Conservation (phyloP, 2,888 invertebrate species). For the Aradus depressus region DNA sequence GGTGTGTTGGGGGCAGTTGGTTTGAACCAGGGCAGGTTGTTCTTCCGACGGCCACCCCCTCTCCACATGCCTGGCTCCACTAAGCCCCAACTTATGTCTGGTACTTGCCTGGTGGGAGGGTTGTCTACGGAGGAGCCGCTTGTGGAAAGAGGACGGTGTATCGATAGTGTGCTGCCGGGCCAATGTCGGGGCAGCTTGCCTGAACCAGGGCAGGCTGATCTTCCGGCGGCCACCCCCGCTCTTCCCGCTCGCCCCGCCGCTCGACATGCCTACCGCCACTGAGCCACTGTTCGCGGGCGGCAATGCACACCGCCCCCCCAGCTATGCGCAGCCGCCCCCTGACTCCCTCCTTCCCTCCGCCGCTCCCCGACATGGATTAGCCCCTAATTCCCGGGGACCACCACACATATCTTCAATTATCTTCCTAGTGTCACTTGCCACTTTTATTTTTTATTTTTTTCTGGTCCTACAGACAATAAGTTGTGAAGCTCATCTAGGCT, state of each 20-base stretch:
- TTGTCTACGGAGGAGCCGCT: slow-evolving; percentile 56
- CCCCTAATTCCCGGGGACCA: not conserved
- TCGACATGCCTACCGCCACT: slow-evolving; percentile 20
- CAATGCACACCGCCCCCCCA: slow-evolving; percentile 1
- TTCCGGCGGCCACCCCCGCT: slow-evolving; percentile 48
- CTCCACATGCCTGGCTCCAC: too few species aligned
- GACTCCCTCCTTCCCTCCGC: slow-evolving; percentile 3
- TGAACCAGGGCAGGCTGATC: slow-evolving; percentile 82
- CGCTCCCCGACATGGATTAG: slow-evolving; percentile 28
- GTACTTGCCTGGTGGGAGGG: slow-evolving; percentile 37
- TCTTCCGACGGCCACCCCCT: slow-evolving; percentile 65
- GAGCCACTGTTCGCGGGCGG: not conserved
- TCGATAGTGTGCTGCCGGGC: slow-evolving; percentile 83
- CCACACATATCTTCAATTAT: not conserved
- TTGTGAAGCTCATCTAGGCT: not conserved
- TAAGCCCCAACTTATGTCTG: too few species aligned
- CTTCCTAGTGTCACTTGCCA: not conserved
- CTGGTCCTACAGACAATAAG: not conserved
- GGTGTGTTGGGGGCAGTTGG: slow-evolving; percentile 73
- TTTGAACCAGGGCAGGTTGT: slow-evolving; percentile 81
- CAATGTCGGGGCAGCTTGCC: slow-evolving; percentile 66
- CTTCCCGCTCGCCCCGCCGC: slow-evolving; percentile 31
- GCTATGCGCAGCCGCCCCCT: slow-evolving; percentile 18
- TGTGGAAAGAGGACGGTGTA: slow-evolving; percentile 75
- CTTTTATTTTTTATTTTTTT: not conserved